Evolutionary conservation across 1,140 invertebrate genomes (phyloP).

Genomic region (Formica selysi): DNA sequence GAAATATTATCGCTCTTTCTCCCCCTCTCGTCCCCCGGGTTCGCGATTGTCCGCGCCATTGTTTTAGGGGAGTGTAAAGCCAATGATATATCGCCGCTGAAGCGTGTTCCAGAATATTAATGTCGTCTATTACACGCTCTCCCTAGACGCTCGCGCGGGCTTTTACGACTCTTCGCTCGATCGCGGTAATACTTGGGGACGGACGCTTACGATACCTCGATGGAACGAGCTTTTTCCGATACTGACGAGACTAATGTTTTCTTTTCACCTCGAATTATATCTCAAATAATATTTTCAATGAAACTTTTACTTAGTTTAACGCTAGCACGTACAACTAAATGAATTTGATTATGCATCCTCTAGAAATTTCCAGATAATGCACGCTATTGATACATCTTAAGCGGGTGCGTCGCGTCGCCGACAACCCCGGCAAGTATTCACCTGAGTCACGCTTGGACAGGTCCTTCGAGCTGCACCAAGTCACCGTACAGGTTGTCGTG

Average conservation of each 20-base stretch:
- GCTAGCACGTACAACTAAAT: no score
- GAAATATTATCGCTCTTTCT: slow-evolving; percentile 73
- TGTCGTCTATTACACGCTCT: slow-evolving; percentile 69
- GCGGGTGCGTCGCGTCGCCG: slow-evolving; percentile 2
- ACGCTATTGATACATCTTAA: slow-evolving; percentile 9
- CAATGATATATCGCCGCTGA: slow-evolving; percentile 72
- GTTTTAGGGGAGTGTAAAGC: slow-evolving; percentile 76
- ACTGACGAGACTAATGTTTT: not conserved
- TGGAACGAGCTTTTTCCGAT: not conserved
- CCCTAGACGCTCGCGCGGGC: slow-evolving; percentile 47
- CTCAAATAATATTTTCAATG: no score
- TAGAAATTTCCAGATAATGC: slow-evolving; percentile 32
- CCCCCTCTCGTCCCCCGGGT: not conserved
- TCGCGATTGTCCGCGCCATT: slow-evolving; percentile 67
- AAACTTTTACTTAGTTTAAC: not conserved
- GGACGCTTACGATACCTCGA: not conserved
- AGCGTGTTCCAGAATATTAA: slow-evolving; percentile 75
- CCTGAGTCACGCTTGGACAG: slow-evolving; percentile 57
- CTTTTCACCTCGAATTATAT: no score
- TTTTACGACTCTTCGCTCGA: slow-evolving; percentile 52
- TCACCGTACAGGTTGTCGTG: slow-evolving; percentile 53
- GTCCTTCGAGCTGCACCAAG: slow-evolving; percentile 48
- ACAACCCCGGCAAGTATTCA: slow-evolving; percentile 45
- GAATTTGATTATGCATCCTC: no score
- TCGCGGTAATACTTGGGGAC: not conserved